Evolutionary conservation across 2,888 invertebrate genomes (phyloP).

Genomic region (Rotaria sp.): DNA sequence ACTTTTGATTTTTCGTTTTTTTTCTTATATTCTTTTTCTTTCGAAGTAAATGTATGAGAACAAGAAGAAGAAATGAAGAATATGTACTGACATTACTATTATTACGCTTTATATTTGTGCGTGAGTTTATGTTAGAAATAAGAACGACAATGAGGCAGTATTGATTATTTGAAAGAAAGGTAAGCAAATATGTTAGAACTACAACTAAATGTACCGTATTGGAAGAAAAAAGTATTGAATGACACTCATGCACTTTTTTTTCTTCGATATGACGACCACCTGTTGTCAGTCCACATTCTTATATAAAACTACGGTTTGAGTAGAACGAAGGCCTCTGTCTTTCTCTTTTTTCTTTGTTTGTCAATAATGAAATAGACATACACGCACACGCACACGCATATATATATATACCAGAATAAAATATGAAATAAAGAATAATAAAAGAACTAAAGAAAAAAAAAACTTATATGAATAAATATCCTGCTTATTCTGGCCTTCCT

Average conservation of each 20-base stretch:
- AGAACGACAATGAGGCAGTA: neutral
- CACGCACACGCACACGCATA: neutral
- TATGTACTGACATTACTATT: neutral
- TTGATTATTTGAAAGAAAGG: neutral
- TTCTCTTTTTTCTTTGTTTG: conserved; percentile 2
- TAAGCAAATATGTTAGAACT: neutral
- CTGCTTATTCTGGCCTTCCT: neutral
- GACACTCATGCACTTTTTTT: neutral
- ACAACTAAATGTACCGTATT: neutral
- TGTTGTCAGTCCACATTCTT: neutral
- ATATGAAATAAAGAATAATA: neutral
- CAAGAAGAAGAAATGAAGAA: neutral
- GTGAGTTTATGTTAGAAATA: neutral
- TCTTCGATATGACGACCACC: conserved; percentile 10
- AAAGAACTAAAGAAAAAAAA: neutral
- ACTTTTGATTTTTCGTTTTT: neutral
- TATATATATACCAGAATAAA: neutral
- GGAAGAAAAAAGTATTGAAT: neutral
- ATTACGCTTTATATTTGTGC: neutral
- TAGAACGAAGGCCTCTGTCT: neutral
- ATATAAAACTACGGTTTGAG: neutral
- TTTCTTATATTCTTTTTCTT: neutral
- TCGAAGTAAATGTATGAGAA: neutral
- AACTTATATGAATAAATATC: neutral
- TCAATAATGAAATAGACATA: neutral